A percentile compares a stretch with the other conserved stretches of the same genome.
These are phyloP conservation scores for Melinaea menophilus DNA, from an alignment of 2,888 invertebrate genomes.

Conservation along the genomic window DNA sequence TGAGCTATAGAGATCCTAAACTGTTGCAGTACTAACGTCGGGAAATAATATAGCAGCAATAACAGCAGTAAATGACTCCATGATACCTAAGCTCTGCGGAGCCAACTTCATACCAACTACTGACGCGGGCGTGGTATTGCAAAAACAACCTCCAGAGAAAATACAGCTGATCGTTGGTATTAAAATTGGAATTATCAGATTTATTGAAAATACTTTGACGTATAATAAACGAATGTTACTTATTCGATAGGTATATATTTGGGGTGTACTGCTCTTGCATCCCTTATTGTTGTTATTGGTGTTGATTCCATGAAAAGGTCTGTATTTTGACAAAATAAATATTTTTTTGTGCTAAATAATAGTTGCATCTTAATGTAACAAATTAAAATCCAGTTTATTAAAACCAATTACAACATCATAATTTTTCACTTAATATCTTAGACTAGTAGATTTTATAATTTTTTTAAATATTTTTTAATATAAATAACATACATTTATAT, in stretches of 20 bases:
- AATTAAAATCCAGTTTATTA: not conserved
- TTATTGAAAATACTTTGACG: not conserved
- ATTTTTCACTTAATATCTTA: not conserved
- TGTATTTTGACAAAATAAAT: constrained; percentile 44
- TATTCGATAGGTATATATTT: constrained; percentile 73
- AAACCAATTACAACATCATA: not conserved
- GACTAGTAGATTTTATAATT: too few relatives aligned
- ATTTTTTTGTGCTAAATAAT: too few relatives aligned
- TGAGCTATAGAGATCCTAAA: not conserved
- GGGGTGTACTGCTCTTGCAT: constrained; percentile 79
- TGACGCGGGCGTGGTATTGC: constrained; percentile 65
- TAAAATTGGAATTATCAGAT: not conserved
- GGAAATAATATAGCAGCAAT: constrained; percentile 65
- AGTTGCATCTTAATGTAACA: too few relatives aligned
- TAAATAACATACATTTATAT: not conserved
- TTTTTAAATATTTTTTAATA: too few relatives aligned
- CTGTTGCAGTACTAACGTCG: constrained; percentile 59
- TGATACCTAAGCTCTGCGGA: constrained; percentile 66
- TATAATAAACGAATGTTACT: not conserved
- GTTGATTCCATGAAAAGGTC: constrained; percentile 78
- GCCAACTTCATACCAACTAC: constrained; percentile 70
- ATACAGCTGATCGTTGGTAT: constrained; percentile 76
- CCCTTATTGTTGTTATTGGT: constrained; percentile 77
- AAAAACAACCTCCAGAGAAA: constrained; percentile 71
- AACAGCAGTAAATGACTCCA: constrained; percentile 56